These are phyloP conservation scores for Sceliomorpha sp. DNA, from an alignment of 2,888 invertebrate species.

Conservation along the genomic window DNA sequence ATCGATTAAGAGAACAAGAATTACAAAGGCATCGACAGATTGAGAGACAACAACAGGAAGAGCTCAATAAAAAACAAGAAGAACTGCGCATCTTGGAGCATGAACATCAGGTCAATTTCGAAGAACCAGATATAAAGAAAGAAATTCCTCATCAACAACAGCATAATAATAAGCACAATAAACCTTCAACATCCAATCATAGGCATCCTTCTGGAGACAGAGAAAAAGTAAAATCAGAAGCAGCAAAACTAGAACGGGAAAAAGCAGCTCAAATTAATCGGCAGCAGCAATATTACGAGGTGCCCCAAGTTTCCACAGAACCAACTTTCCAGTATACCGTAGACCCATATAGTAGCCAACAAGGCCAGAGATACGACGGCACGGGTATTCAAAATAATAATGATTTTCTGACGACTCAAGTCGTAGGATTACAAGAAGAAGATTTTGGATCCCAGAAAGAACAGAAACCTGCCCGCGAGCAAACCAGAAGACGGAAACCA, in stretches of 20 bases:
- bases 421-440: constrained; percentile 23
- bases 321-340: constrained; percentile 40
- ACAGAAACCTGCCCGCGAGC: constrained; percentile 62
- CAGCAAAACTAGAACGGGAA: constrained; percentile 12
- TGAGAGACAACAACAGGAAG: constrained; percentile 66
- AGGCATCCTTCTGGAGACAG: constrained; percentile 30
- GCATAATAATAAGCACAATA: constrained; percentile 16
- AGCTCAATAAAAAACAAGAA: constrained; percentile 65
- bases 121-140: constrained; percentile 42
- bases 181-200: constrained; percentile 27
- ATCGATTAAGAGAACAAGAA: constrained; percentile 71
- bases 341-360: constrained; percentile 30
- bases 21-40: constrained; percentile 67
- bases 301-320: constrained; percentile 49
- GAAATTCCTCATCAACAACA: constrained; percentile 38
- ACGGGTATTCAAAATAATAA: constrained; percentile 10
- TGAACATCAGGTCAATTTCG: constrained; percentile 57
- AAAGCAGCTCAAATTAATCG: constrained; percentile 12
- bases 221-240: constrained; percentile 30
- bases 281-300: constrained; percentile 33
- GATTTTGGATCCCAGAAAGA: constrained; percentile 62
- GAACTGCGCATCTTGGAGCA: constrained; percentile 64
- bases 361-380: constrained; percentile 37
- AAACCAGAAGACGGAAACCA: constrained; percentile 65
- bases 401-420: constrained; percentile 32